Conservation (phyloP, 2,888 invertebrate genomes). For the Caenorhabditis sinica region DNA sequence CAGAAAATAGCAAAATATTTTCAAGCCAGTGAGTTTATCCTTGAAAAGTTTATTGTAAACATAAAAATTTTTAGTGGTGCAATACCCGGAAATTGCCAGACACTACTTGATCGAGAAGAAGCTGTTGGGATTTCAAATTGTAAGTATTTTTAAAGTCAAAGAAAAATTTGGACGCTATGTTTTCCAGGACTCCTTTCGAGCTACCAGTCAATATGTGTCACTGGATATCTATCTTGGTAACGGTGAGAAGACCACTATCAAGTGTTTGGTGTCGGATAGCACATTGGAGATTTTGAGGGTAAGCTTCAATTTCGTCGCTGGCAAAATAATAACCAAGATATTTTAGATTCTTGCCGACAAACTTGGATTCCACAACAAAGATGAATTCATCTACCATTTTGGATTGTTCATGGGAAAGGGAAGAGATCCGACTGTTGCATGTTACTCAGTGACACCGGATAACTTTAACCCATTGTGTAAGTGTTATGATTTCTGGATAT, state of each 20-base stretch:
- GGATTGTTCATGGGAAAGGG: constrained; percentile 92
- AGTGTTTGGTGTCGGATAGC: constrained; percentile 68
- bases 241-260: constrained; percentile 68
- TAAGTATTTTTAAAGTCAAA: constrained; percentile 29
- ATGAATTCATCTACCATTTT: constrained; percentile 92
- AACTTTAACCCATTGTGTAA: constrained; percentile 70
- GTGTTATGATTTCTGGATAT: constrained; percentile 82
- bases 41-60: neutral
- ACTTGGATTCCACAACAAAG: constrained; percentile 88
- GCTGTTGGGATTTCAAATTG: constrained; percentile 74
- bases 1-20: constrained; percentile 93
- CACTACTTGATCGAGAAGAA: constrained; percentile 78
- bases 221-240: constrained; percentile 72
- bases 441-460: constrained; percentile 50
- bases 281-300: constrained; percentile 78
- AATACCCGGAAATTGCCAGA: constrained; percentile 78
- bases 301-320: neutral
- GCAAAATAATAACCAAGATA: neutral
- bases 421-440: constrained; percentile 50
- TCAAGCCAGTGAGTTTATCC: constrained; percentile 88
- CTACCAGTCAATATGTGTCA: constrained; percentile 69
- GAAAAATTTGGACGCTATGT: neutral
- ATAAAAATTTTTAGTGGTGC: constrained; percentile 76
- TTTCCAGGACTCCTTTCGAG: constrained; percentile 73
- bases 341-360: constrained; percentile 90